Evolutionary conservation across 2,113 vertebrate species (phyloP).

Genomic region (Calidris pygmaea): DNA sequence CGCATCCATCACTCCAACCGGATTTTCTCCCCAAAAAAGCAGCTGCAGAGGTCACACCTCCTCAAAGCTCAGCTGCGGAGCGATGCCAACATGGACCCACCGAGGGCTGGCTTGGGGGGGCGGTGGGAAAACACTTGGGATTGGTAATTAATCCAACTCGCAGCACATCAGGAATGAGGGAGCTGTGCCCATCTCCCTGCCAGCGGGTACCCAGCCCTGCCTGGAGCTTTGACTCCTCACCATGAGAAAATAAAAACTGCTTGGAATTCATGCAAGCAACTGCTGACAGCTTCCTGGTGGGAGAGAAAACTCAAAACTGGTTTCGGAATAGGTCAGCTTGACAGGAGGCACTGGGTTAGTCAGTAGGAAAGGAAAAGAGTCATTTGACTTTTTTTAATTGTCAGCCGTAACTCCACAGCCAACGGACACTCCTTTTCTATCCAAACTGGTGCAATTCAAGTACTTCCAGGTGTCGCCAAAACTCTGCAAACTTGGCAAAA

Average conservation of each 20-base stretch:
- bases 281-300: background rate
- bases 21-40: background rate
- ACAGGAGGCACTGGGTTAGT: background rate
- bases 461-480: background rate
- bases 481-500: background rate
- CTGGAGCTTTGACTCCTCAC: background rate
- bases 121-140: background rate
- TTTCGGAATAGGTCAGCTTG: slow-evolving; percentile 3
- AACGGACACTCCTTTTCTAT: background rate
- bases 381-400: slow-evolving; percentile 4
- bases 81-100: fast-evolving
- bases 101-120: background rate
- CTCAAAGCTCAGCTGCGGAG: background rate
- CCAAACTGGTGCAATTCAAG: background rate
- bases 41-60: fast-evolving
- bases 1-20: fast-evolving
- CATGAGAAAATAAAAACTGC: background rate
- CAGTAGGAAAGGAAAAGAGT: background rate
- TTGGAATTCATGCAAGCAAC: background rate
- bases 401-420: background rate
- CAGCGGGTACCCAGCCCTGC: background rate
- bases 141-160: background rate
- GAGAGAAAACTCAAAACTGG: background rate
- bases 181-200: background rate
- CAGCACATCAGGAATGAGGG: fast-evolving